Evolutionary conservation across 2,888 invertebrate genomes (phyloP), one percentile per base, ranked within the genome.

Genomic region (Agriotes lineatus): DNA sequence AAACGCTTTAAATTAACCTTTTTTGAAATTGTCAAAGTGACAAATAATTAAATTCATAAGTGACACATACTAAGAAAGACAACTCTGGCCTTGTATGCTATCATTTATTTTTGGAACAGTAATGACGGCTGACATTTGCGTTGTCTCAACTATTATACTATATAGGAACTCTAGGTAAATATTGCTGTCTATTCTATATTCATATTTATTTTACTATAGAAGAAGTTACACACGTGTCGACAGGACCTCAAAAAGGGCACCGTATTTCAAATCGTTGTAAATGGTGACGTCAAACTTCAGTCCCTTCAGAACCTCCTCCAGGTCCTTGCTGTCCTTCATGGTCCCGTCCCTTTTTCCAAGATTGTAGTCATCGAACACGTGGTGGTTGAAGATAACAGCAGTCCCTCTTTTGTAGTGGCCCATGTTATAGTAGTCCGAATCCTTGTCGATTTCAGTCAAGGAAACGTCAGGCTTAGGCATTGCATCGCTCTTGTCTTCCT

Each of bases 341-440:
- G 96, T 96, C 0, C 97, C 97, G 71, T 89, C 88, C 66, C 95
- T 89, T 19, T 88, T 82, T 79, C 90, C 90, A 57, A 93, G 82
- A 77, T 88, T 88, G 68, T 87, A 87, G 50, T 90, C 88, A 66
- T 89, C 89, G 79, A 96, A 97, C 77, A 87, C 85, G 82, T 93
- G 92, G 81, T 97, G 96, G 82, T 96, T 97, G 79, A 97, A 95
- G 77, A 97, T 95, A 18, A 96, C 81, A 5, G 96, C 96, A 73
- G 89, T 85, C 2, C 97, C 97, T 65, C 96, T 90, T 70, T 89
- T 87, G 69, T 87, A 86, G 81, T 95, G 93, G 76, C 89, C 89
- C 95, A 96, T 96, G 12, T 67, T 57, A 52, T 70, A 70, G 25
- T 35, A 58, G 16, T 70, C 70, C 3, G 66, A 42, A 19, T 62